Percentiles rank a stretch among this genome's conserved stretches.
phyloP scores from a whole-genome alignment of 2,797 vertebrate species.

The Centropyge bicolor region DNA sequence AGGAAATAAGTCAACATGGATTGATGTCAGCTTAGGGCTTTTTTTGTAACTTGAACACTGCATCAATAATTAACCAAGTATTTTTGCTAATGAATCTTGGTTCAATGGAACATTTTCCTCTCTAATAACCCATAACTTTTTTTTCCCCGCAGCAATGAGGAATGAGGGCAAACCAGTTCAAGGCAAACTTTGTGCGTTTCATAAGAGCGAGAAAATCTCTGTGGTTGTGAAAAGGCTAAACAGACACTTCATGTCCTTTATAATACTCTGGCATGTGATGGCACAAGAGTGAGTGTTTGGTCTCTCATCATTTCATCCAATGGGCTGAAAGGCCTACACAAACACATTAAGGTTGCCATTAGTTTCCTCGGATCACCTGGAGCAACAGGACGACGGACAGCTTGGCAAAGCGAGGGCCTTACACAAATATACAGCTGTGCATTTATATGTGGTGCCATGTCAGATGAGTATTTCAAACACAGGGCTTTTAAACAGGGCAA shows the following conservation, averaged over 20 bases:
- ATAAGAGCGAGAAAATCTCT: constrained; percentile 43
- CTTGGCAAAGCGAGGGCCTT: constrained; percentile 70
- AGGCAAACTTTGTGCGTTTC: constrained; percentile 41
- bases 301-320: constrained; percentile 52
- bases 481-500: constrained; percentile 70
- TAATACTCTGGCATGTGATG: constrained; percentile 42
- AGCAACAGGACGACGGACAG: constrained; percentile 71
- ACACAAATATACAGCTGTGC: constrained; percentile 78
- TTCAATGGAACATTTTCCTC: constrained; percentile 56
- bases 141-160: constrained; percentile 5
- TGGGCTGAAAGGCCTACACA: constrained; percentile 73
- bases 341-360: constrained; percentile 78
- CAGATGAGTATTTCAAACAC: constrained; percentile 78
- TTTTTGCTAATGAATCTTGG: constrained; percentile 62
- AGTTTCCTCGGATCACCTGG: constrained; percentile 77
- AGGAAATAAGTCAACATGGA: constrained; percentile 61
- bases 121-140: constrained; percentile 44
- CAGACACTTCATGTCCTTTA: constrained; percentile 46
- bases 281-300: constrained; percentile 47
- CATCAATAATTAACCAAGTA: constrained; percentile 66
- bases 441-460: constrained; percentile 78
- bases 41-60: constrained; percentile 62
- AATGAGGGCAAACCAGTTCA: constrained; percentile 36
- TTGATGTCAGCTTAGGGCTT: constrained; percentile 51
- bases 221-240: constrained; percentile 39